Percentiles rank a stretch among this genome's conserved stretches.
These are phyloP conservation scores for Asarcornis scutulata DNA, from an alignment of 2,113 vertebrate species.

Conservation along the genomic window DNA sequence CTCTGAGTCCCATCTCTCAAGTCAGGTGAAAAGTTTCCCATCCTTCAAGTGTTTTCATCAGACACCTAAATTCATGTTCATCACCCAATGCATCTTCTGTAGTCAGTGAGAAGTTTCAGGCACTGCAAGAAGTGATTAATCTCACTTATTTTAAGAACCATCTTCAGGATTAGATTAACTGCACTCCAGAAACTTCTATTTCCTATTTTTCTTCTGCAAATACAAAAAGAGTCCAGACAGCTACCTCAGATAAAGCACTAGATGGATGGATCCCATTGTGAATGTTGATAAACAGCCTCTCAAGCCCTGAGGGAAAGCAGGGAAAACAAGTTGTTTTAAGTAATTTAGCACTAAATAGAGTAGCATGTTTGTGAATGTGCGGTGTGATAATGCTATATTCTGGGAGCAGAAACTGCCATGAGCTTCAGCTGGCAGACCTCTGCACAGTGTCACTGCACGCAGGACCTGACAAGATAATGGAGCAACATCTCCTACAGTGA, in stretches of 20 bases:
- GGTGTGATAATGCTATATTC: background rate
- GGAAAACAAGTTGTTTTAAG: background rate
- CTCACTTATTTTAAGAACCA: background rate
- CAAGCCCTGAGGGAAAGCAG: background rate
- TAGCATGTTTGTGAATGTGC: background rate
- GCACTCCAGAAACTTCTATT: background rate
- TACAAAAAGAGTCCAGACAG: background rate
- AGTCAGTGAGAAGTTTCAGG: background rate
- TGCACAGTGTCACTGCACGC: background rate
- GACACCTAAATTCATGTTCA: background rate
- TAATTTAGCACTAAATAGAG: background rate
- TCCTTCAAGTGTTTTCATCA: background rate
- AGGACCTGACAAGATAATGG: background rate
- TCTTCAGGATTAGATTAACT: constrained; percentile 22
- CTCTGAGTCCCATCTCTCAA: background rate
- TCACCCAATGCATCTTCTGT: background rate
- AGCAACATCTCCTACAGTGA: background rate
- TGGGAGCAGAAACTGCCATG: background rate
- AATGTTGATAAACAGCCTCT: background rate
- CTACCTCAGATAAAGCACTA: background rate
- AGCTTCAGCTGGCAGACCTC: background rate
- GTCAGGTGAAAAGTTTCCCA: background rate
- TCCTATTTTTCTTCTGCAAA: background rate
- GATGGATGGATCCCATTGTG: background rate
- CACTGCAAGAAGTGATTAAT: background rate